phyloP scores from a whole-genome alignment of 2,888 invertebrate species.

The Sarcophaga rosellei region DNA sequence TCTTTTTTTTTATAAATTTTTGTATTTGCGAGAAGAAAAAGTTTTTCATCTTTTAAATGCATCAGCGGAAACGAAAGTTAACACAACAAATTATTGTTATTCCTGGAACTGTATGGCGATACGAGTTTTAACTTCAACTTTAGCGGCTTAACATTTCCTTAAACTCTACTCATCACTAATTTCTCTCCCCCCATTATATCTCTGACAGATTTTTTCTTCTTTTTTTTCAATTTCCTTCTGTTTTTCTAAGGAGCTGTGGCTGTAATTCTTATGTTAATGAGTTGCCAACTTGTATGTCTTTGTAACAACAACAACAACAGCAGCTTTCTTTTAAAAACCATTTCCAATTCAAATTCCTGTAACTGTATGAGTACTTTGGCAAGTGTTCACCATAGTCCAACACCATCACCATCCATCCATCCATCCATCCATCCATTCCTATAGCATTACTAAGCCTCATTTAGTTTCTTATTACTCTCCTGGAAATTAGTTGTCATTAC shows the following conservation, averaged over 20 bases:
- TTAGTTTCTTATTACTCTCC: conserved; percentile 63
- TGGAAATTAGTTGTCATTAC: conserved; percentile 67
- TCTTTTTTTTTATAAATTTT: conserved; percentile 30
- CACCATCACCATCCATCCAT: too few relatives aligned
- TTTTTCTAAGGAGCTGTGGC: conserved; percentile 34
- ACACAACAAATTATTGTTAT: conserved; percentile 57
- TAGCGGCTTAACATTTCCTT: conserved; percentile 37
- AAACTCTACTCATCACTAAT: background rate
- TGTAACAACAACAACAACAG: background rate
- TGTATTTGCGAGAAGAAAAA: too few relatives aligned
- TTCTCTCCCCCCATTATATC: background rate
- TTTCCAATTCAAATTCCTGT: conserved; percentile 40
- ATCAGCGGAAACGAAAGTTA: conserved; percentile 61
- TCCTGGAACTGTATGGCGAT: background rate
- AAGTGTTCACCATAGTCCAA: background rate
- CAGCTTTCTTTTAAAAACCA: conserved; percentile 39
- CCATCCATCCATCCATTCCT: too few relatives aligned
- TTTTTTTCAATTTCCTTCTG: background rate
- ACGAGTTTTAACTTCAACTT: conserved; percentile 40
- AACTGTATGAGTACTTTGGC: background rate
- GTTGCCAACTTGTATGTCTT: conserved; percentile 59
- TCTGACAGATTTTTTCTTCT: background rate
- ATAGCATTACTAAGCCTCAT: conserved; percentile 38
- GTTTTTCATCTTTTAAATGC: conserved; percentile 31
- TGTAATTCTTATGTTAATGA: conserved; percentile 68